Conservation (phyloP, 1,140 invertebrate species). For the Euglossa dilemma region DNA sequence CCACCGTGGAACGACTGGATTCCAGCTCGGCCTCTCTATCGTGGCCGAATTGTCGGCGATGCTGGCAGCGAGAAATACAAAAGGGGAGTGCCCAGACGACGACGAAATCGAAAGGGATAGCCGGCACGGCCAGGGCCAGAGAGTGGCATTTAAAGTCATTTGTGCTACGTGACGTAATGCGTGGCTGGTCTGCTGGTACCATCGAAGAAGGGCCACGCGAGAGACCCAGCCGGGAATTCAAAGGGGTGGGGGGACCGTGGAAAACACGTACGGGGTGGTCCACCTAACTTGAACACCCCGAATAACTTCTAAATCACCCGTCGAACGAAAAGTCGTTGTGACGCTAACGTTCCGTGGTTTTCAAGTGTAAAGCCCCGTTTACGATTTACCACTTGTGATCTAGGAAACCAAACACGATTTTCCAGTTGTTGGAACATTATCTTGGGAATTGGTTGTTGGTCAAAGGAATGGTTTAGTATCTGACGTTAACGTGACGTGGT, state of each 20-base stretch:
- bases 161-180: conserved; percentile 54
- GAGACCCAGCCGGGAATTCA: neutral
- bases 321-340: too few relatives aligned
- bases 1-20: conserved; percentile 24
- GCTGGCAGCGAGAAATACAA: conserved; percentile 32
- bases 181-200: conserved; percentile 5
- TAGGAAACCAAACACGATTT: too few relatives aligned
- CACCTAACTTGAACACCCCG: neutral
- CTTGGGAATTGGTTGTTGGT: too few relatives aligned
- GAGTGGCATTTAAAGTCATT: conserved; percentile 57
- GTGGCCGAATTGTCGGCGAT: conserved; percentile 36
- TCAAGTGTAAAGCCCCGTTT: too few relatives aligned
- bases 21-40: conserved; percentile 1
- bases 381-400: too few relatives aligned
- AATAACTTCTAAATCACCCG: too few relatives aligned
- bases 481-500: too few relatives aligned
- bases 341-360: too few relatives aligned
- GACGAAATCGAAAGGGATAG: conserved; percentile 53
- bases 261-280: neutral
- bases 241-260: neutral
- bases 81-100: conserved; percentile 36
- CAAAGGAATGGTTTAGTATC: too few relatives aligned
- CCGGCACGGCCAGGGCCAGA: neutral
- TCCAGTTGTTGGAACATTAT: too few relatives aligned
- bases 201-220: neutral